phyloP scores from a whole-genome alignment of 2,888 invertebrate genomes.

The Reticulitermes lucifugus region DNA sequence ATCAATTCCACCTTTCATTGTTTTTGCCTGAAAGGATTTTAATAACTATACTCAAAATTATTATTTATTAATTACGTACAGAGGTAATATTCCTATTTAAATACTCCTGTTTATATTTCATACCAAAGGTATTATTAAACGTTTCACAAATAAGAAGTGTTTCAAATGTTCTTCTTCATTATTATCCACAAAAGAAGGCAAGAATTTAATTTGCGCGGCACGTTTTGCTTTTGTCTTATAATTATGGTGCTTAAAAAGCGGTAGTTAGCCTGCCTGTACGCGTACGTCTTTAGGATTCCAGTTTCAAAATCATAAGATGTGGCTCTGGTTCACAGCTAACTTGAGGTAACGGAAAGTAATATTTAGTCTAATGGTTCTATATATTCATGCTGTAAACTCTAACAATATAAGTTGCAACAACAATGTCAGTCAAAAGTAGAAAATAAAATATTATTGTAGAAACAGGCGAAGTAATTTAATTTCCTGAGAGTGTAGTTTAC shows the following conservation, averaged over 20 bases:
- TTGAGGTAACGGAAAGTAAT: not conserved
- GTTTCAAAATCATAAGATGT: not conserved
- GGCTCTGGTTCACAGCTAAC: not conserved
- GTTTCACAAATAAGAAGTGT: conserved; percentile 28
- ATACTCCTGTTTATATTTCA: conserved; percentile 29
- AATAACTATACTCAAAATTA: not conserved
- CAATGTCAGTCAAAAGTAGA: too few relatives aligned
- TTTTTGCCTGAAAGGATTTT: not conserved
- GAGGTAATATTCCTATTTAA: not conserved
- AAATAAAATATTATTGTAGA: too few relatives aligned
- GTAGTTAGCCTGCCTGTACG: not conserved
- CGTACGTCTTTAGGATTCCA: not conserved
- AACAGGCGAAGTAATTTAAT: too few relatives aligned
- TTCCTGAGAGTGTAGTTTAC: too few relatives aligned
- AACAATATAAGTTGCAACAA: too few relatives aligned
- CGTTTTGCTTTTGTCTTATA: conserved; percentile 38
- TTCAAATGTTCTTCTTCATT: not conserved
- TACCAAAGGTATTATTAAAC: conserved; percentile 24
- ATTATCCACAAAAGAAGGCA: not conserved
- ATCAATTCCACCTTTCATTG: not conserved
- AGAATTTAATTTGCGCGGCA: conserved; percentile 39
- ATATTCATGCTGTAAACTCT: too few relatives aligned
- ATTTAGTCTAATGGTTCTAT: not conserved
- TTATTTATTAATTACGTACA: conserved; percentile 15
- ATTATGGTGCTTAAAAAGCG: not conserved